A percentile compares a stretch with the other conserved stretches of the same genome.
These are phyloP conservation scores for Gymnarchus niloticus DNA, from an alignment of 2,113 vertebrate genomes.

Conservation along the genomic window DNA sequence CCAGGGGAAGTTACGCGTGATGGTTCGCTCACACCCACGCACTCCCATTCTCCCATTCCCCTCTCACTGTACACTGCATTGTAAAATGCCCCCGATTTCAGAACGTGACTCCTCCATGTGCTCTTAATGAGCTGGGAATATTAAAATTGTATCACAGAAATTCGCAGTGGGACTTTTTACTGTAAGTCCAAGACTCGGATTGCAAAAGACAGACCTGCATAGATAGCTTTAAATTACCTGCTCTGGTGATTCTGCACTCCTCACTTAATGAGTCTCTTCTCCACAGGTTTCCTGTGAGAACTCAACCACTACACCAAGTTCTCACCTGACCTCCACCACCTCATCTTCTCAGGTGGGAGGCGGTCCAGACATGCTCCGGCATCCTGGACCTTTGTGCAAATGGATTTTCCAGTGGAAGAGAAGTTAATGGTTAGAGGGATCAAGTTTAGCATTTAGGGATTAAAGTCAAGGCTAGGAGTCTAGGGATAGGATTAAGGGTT, in stretches of 20 bases:
- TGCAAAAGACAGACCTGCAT: neutral
- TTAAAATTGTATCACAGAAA: neutral
- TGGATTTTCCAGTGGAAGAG: neutral
- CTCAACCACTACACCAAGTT: neutral
- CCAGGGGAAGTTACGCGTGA: neutral
- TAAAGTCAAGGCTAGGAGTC: neutral
- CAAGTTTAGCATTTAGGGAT: neutral
- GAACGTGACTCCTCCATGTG: neutral
- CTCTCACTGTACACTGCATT: neutral
- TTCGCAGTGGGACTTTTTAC: neutral
- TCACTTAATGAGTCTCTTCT: no score
- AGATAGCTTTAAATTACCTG: neutral
- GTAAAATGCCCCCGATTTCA: neutral
- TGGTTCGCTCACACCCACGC: neutral
- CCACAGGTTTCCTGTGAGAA: neutral
- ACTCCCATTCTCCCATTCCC: neutral
- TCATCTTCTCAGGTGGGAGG: neutral
- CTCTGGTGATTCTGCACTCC: neutral
- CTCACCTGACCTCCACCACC: neutral
- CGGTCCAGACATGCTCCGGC: neutral
- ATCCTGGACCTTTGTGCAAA: neutral
- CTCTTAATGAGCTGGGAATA: conserved; percentile 8
- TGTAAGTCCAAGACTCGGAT: neutral
- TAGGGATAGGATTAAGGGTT: neutral
- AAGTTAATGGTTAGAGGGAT: neutral